Evolutionary conservation across 2,797 vertebrate species (phyloP).

Genomic region (Coendou prehensilis): DNA sequence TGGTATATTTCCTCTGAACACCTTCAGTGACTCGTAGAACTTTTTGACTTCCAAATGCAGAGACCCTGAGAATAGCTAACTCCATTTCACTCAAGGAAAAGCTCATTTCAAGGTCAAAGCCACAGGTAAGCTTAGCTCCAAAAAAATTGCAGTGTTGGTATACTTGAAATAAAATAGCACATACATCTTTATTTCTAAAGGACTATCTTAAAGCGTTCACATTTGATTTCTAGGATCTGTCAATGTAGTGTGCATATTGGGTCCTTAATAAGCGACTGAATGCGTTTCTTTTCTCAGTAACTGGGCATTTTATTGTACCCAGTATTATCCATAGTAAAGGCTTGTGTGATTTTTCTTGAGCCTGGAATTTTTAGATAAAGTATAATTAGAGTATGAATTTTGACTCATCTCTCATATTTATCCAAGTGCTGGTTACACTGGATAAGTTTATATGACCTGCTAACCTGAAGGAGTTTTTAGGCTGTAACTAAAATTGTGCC

Average conservation of each 20-base stretch:
- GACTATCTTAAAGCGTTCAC: background rate
- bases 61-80: slow-evolving; percentile 27
- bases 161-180: slow-evolving; percentile 35
- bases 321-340: slow-evolving; percentile 4
- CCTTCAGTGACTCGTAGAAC: background rate
- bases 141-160: background rate
- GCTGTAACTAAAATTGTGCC: background rate
- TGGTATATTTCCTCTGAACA: background rate
- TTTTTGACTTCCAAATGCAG: slow-evolving; percentile 34
- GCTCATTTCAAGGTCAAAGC: slow-evolving; percentile 59
- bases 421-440: slow-evolving; percentile 14
- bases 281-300: background rate
- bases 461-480: slow-evolving; percentile 37
- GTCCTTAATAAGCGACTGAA: background rate
- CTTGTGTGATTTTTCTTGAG: slow-evolving; percentile 38
- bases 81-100: slow-evolving; percentile 47
- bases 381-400: slow-evolving; percentile 22
- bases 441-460: background rate
- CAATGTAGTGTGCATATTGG: background rate
- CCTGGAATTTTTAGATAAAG: slow-evolving; percentile 35
- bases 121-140: background rate
- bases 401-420: background rate
- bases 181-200: slow-evolving; percentile 17
- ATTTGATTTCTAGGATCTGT: background rate
- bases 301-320: background rate